phyloP scores from a whole-genome alignment of 2,888 invertebrate genomes.

The Diarsia rubi region DNA sequence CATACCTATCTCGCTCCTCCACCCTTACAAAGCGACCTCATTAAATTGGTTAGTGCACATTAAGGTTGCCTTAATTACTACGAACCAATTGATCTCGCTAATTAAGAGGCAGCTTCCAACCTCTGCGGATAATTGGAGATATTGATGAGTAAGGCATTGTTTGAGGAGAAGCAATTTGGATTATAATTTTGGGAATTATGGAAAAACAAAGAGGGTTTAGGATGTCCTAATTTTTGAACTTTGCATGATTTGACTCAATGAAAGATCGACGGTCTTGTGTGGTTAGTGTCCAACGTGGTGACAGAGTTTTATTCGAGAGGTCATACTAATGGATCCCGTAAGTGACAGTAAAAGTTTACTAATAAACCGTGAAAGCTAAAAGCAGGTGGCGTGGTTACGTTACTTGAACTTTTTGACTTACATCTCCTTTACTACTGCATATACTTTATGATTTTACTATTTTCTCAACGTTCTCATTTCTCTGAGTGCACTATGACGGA shows the following conservation, averaged over 20 bases:
- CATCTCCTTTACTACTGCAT: neutral
- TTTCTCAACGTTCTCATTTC: slow-evolving; percentile 25
- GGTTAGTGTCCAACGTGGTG: too few species aligned
- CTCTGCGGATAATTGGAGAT: slow-evolving; percentile 12
- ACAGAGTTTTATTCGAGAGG: too few species aligned
- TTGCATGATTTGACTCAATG: neutral
- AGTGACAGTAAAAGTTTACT: too few species aligned
- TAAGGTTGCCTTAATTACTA: slow-evolving; percentile 37
- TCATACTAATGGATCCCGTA: too few species aligned
- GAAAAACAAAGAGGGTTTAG: neutral
- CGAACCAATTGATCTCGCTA: slow-evolving; percentile 35
- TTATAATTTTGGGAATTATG: neutral
- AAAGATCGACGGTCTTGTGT: too few species aligned
- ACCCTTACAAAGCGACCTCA: slow-evolving; percentile 26
- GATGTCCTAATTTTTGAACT: neutral
- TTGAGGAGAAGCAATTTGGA: neutral
- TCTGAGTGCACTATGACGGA: slow-evolving; percentile 25
- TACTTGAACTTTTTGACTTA: neutral
- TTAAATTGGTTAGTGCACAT: slow-evolving; percentile 40
- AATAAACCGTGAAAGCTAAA: too few species aligned
- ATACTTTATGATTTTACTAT: slow-evolving; percentile 17
- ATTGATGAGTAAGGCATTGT: slow-evolving; percentile 31
- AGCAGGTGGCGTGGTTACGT: too few species aligned
- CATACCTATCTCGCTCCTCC: neutral
- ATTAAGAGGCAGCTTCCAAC: slow-evolving; percentile 37